Evolutionary conservation across 2,113 vertebrate species (phyloP).

Genomic region (Herpailurus yagouaroundi): DNA sequence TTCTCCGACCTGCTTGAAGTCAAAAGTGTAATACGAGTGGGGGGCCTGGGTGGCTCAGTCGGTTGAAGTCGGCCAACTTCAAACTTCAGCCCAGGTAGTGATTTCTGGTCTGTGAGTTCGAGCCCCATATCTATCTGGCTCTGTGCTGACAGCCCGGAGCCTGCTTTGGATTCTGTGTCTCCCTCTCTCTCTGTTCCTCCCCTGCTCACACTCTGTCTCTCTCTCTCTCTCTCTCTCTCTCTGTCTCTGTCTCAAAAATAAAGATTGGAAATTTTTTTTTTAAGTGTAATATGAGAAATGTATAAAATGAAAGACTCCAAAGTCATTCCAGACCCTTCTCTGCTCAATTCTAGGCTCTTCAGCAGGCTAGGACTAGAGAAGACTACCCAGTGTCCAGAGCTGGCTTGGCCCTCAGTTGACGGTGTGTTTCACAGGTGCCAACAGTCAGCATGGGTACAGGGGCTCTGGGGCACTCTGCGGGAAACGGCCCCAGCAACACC

Average conservation of each 20-base stretch:
- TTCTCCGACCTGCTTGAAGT: neutral
- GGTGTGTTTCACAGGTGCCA: no score
- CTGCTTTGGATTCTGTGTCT: no score
- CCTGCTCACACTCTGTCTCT: no score
- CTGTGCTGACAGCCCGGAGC: no score
- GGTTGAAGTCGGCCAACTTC: no score
- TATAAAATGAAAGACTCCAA: neutral
- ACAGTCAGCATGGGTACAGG: neutral
- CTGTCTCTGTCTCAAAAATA: no score
- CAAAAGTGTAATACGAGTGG: neutral
- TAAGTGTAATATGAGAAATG: neutral
- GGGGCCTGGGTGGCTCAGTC: no score
- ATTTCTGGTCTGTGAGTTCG: no score
- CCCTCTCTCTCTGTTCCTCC: no score
- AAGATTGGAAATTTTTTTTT: no score
- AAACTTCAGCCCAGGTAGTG: no score
- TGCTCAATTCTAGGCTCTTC: neutral
- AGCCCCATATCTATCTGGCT: fast-evolving
- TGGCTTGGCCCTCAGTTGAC: fast-evolving
- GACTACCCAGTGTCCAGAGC: neutral
- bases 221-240: no score
- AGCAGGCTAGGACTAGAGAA: neutral
- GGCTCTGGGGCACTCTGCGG: fast-evolving
- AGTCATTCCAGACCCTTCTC: neutral
- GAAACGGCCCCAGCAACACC: neutral